Evolutionary conservation across 2,888 invertebrate species (phyloP).

Genomic region (Rhagium mordax): DNA sequence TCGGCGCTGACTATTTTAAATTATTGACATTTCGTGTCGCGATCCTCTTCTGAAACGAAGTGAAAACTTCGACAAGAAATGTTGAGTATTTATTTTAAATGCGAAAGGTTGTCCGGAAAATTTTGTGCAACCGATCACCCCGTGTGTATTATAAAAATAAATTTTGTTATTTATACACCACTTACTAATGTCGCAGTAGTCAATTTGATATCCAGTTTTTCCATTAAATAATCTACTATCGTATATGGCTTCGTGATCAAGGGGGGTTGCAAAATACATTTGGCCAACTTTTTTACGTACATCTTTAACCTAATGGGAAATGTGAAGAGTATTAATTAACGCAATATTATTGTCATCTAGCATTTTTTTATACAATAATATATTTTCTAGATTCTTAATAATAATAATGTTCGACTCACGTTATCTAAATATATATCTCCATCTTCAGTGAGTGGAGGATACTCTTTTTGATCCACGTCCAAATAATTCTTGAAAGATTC

Average conservation of each 20-base stretch:
- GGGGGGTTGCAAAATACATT: constrained; percentile 51
- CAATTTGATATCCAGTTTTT: constrained; percentile 55
- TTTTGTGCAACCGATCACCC: no score
- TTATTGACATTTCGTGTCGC: no score
- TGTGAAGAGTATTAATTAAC: no score
- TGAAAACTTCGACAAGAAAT: no score
- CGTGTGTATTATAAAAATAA: not conserved
- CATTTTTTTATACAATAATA: no score
- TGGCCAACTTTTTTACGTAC: constrained; percentile 46
- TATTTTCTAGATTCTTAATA: not conserved
- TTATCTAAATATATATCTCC: constrained; percentile 52
- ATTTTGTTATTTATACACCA: not conserved
- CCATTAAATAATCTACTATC: constrained; percentile 47
- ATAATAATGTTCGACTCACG: constrained; percentile 44
- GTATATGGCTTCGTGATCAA: constrained; percentile 49
- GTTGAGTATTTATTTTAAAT: no score
- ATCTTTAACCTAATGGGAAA: constrained; percentile 51
- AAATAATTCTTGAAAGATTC: constrained; percentile 55
- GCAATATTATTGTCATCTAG: no score
- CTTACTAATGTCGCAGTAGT: constrained; percentile 57
- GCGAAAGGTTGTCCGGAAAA: no score
- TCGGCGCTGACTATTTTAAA: no score
- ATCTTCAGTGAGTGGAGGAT: constrained; percentile 47
- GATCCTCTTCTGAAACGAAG: no score
- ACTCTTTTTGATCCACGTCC: constrained; percentile 45